phyloP scores from a whole-genome alignment of 2,888 invertebrate species.

The Branchellion lobata region DNA sequence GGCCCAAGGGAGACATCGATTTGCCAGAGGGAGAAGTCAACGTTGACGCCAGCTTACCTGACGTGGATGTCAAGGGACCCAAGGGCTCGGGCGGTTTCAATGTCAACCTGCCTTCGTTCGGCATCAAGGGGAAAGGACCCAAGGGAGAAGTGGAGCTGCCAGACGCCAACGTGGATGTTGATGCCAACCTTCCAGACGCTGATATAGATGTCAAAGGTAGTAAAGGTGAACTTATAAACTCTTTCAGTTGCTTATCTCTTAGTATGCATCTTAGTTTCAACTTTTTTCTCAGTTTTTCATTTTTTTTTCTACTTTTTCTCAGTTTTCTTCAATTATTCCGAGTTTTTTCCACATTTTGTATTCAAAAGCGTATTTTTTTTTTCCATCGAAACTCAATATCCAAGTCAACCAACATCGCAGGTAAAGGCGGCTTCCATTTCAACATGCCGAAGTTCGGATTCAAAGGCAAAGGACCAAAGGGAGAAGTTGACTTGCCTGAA shows the following conservation, averaged over 20 bases:
- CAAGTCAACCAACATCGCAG: no score
- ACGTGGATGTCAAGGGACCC: slow-evolving; percentile 28
- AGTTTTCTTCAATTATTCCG: no score
- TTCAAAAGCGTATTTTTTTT: no score
- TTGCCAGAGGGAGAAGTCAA: slow-evolving; percentile 23
- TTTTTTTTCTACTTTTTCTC: no score
- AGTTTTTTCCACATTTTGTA: no score
- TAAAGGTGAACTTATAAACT: background rate
- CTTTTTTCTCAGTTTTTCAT: no score
- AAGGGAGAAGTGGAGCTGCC: slow-evolving; percentile 34
- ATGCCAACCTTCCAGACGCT: slow-evolving; percentile 41
- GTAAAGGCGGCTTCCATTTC: slow-evolving; percentile 38
- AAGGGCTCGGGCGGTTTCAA: slow-evolving; percentile 37
- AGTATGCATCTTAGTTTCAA: no score
- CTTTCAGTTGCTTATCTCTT: no score
- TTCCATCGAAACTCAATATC: no score
- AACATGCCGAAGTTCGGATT: slow-evolving; percentile 27
- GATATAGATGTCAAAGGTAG: slow-evolving; percentile 30
- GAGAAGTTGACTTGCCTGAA: background rate
- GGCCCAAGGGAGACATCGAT: slow-evolving; percentile 15
- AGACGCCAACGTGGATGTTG: slow-evolving; percentile 3
- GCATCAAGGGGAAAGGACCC: slow-evolving; percentile 32
- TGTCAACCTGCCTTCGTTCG: slow-evolving; percentile 31
- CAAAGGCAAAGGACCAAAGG: slow-evolving; percentile 38
- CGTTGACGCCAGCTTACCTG: background rate